Evolutionary conservation across 2,113 vertebrate genomes (phyloP).

Genomic region (Mirza zaza): DNA sequence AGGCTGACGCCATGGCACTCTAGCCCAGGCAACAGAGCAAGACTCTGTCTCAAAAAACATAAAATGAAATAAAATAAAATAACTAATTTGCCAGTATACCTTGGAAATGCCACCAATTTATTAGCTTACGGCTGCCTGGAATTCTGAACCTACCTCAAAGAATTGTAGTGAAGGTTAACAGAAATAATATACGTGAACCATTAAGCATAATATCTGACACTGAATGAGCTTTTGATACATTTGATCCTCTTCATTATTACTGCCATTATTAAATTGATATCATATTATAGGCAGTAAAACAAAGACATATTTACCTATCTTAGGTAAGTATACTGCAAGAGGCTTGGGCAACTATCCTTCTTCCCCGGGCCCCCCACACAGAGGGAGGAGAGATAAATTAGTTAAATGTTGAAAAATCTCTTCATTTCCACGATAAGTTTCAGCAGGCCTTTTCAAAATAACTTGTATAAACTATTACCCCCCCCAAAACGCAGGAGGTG

Average conservation of each 20-base stretch:
- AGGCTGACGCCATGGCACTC: too few species aligned
- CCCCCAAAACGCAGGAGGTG: neutral
- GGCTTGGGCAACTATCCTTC: neutral
- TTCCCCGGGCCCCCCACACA: neutral
- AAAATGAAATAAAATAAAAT: too few species aligned
- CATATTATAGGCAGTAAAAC: neutral
- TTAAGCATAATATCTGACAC: neutral
- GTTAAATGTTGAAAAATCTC: neutral
- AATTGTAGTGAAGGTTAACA: neutral
- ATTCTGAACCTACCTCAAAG: neutral
- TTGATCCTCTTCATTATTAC: neutral
- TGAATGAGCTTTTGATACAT: neutral
- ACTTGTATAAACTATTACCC: neutral
- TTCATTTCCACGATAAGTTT: neutral
- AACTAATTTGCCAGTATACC: neutral
- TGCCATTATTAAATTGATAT: neutral
- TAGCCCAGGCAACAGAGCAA: too few species aligned
- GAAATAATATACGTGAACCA: neutral
- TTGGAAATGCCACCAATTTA: neutral
- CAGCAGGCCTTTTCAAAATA: neutral
- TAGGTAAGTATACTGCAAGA: neutral
- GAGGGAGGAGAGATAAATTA: neutral
- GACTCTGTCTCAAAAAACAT: too few species aligned
- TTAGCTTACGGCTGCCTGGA: neutral
- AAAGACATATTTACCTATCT: neutral